Conservation (phyloP, 1,140 invertebrate genomes). For the Drosophila lowei region DNA sequence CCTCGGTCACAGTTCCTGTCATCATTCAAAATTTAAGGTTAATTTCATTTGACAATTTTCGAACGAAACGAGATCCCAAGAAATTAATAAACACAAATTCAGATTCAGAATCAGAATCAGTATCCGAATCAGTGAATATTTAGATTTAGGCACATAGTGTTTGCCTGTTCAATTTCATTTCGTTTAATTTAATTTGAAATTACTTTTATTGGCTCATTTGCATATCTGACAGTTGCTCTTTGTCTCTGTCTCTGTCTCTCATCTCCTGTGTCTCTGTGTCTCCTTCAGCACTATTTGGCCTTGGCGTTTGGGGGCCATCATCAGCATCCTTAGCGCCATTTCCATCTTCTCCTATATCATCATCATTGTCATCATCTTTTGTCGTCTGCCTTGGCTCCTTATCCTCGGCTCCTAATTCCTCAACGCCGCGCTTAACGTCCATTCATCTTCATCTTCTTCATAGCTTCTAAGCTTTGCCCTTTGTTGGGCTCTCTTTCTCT, state of each 20-base stretch:
- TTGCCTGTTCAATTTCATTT: slow-evolving; percentile 38
- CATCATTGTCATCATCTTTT: slow-evolving; percentile 40
- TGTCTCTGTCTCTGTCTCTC: slow-evolving; percentile 16
- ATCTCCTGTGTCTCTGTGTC: not conserved
- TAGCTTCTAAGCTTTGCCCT: slow-evolving; percentile 59
- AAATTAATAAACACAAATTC: slow-evolving; percentile 23
- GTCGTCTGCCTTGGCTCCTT: slow-evolving; percentile 32
- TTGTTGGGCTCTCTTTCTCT: slow-evolving; percentile 13
- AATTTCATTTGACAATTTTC: slow-evolving; percentile 29
- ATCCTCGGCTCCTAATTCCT: slow-evolving; percentile 64
- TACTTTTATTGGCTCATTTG: slow-evolving; percentile 58
- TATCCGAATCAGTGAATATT: not conserved
- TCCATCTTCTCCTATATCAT: not conserved
- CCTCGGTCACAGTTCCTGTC: not conserved
- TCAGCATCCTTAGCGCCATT: slow-evolving; percentile 9
- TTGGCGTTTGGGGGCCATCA: slow-evolving; percentile 9
- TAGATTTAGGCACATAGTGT: not conserved
- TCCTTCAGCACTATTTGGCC: slow-evolving; percentile 19
- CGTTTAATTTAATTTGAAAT: slow-evolving; percentile 56
- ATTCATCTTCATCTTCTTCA: slow-evolving; percentile 71
- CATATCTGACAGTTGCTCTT: slow-evolving; percentile 43
- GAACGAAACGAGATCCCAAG: not conserved
- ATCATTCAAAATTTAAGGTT: slow-evolving; percentile 36
- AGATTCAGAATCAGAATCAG: slow-evolving; percentile 20
- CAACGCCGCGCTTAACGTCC: slow-evolving; percentile 61